Evolutionary conservation across 2,797 vertebrate genomes (phyloP), one percentile per base, ranked within the genome.

Genomic region (Aselliscus stoliczkanus): DNA sequence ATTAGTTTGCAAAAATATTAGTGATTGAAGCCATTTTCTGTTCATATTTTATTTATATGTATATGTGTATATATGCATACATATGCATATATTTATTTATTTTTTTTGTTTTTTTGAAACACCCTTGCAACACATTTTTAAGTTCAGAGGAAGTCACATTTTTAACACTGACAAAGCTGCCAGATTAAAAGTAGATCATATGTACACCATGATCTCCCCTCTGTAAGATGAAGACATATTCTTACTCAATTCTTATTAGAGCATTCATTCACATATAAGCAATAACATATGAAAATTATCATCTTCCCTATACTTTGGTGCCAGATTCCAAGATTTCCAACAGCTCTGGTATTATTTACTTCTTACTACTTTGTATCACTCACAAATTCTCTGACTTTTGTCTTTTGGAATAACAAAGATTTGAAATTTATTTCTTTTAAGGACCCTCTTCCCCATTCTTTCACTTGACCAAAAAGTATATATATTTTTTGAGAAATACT

Each of bases 1-100:
- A 75, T 98, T 98, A 98, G 98, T 98, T 98, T 98, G 98, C 97
- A 98, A 98, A 99, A 98, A 98, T 98, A 97, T 98, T 97, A 98
- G 97, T 96, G 97, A 98, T 97, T 97, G 98, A 97, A 98, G 97
- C 98, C 96, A 96, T 97, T 98, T 54, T 97, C 95, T 92, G 83
- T 97, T 98, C 98, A 98, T 98, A 98, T 98, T 98, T 98, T 98
- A 98, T 98, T 98, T 98, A 98, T 98, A 65, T n/a, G 64, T 85
- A 52, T 58, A 13, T 0, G 62, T 84, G 34, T 58, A 80, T 62
- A 62, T 37, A 37, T 77, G 34, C 70, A 65, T 42, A 69, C 29
- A 91, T 87, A 89, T 82, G 50, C 56, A 87, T 95, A 97, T 96
- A 98, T 97, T 98, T 98, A 98, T 98, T 97, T 86, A 96, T 98